phyloP scores from a whole-genome alignment of 2,888 invertebrate genomes.

The Neoitamus cyanurus region DNA sequence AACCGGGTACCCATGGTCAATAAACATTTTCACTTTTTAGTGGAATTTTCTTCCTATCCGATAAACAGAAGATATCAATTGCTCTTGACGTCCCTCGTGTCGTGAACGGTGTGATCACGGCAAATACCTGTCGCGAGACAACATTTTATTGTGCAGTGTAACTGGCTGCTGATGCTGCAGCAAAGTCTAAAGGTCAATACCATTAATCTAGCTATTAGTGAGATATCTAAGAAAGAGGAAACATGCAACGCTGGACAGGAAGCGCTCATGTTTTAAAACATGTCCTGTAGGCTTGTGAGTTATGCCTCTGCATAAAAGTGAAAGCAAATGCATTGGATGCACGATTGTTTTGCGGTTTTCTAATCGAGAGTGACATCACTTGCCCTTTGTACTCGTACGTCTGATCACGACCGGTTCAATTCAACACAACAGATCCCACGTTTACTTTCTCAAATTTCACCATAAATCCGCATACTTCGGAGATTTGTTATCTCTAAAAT shows the following conservation, averaged over 20 bases:
- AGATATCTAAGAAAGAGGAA: neutral
- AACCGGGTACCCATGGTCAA: neutral
- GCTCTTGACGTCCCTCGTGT: conserved; percentile 14
- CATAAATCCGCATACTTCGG: neutral
- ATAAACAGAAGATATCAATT: conserved; percentile 23
- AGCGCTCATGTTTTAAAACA: neutral
- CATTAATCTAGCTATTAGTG: neutral
- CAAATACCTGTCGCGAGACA: neutral
- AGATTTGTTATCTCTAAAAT: neutral
- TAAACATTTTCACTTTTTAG: conserved; percentile 19
- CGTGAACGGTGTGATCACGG: neutral
- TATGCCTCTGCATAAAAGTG: neutral
- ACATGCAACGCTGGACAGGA: neutral
- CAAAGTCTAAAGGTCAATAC: neutral
- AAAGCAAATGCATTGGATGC: neutral
- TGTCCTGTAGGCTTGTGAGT: conserved; percentile 10
- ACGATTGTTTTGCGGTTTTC: neutral
- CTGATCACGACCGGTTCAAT: neutral
- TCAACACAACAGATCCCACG: neutral
- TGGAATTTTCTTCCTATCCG: neutral
- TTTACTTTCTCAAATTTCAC: neutral
- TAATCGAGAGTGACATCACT: neutral
- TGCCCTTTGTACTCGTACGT: conserved; percentile 11
- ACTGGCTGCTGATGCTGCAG: neutral
- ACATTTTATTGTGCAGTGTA: neutral